Evolutionary conservation across 2,113 vertebrate species (phyloP).

Genomic region (Rousettus leschenaultii): DNA sequence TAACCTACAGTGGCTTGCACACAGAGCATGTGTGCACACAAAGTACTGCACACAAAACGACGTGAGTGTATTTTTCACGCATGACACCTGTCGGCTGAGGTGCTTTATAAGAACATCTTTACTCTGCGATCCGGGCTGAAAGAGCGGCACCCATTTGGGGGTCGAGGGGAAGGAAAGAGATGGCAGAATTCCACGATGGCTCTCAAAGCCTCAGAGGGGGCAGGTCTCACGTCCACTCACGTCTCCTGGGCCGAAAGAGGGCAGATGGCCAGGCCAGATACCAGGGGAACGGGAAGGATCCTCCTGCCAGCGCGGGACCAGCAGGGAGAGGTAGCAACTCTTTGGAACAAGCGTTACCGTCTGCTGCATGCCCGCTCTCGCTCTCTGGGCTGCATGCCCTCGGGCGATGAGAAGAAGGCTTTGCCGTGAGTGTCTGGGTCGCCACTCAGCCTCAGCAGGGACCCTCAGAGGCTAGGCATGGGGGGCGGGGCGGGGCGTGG

Average conservation of each 20-base stretch:
- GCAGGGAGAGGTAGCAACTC: rapidly evolving
- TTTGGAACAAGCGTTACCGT: not conserved
- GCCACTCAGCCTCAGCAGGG: not conserved
- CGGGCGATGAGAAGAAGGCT: not conserved
- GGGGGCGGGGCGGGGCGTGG: rapidly evolving
- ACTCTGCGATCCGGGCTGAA: not conserved
- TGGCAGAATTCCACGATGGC: not conserved
- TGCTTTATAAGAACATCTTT: not conserved
- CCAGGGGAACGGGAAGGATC: not conserved
- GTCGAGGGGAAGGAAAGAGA: not conserved
- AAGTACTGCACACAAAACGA: not conserved
- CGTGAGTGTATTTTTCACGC: not conserved
- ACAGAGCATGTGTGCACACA: rapidly evolving
- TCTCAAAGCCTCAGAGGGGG: not conserved
- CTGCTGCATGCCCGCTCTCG: rapidly evolving
- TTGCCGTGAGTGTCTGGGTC: not conserved
- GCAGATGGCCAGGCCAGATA: not conserved
- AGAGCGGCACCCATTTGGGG: too few species aligned
- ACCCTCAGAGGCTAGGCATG: not conserved
- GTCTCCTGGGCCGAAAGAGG: not conserved
- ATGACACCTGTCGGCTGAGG: not conserved
- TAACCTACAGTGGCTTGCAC: rapidly evolving
- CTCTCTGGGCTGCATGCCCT: not conserved
- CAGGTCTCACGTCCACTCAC: not conserved
- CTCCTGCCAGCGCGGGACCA: rapidly evolving